A percentile compares a stretch with the other conserved stretches of the same genome.
phyloP scores from a whole-genome alignment of 2,113 vertebrate species.

The Gopherus evgoodei region DNA sequence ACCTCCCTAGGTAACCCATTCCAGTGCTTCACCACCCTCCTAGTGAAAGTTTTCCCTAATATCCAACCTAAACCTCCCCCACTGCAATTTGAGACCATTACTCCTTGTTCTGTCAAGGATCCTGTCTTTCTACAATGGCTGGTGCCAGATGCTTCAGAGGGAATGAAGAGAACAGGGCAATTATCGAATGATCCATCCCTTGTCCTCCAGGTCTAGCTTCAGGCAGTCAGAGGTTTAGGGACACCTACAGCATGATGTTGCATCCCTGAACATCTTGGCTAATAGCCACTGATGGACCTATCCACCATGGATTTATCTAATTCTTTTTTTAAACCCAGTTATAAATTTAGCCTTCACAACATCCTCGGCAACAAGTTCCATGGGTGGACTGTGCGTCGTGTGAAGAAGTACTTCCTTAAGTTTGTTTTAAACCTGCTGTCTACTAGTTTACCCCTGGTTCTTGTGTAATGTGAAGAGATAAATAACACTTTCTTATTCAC shows the following conservation, averaged over 20 bases:
- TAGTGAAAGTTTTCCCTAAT: too few relatives aligned
- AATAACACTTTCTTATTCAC: background rate
- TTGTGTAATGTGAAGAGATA: background rate
- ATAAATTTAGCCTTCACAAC: background rate
- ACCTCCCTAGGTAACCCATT: too few relatives aligned
- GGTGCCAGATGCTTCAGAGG: background rate
- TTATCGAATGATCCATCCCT: background rate
- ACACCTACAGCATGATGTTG: background rate
- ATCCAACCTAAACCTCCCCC: too few relatives aligned
- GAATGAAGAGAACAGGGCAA: background rate
- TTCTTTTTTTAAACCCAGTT: background rate
- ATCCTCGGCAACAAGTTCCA: background rate
- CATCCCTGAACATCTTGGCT: background rate
- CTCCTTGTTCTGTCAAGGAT: too few relatives aligned
- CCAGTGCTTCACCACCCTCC: too few relatives aligned
- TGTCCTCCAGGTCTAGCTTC: background rate
- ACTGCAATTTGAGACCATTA: too few relatives aligned
- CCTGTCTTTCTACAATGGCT: background rate
- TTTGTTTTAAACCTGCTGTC: background rate
- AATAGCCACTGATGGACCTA: background rate
- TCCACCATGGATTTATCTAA: background rate
- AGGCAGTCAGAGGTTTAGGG: background rate
- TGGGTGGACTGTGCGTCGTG: background rate
- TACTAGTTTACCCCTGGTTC: background rate
- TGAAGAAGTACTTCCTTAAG: background rate